Evolutionary conservation across 2,113 vertebrate genomes (phyloP), one percentile per base, ranked within the genome.

Genomic region (Phasianus colchicus): DNA sequence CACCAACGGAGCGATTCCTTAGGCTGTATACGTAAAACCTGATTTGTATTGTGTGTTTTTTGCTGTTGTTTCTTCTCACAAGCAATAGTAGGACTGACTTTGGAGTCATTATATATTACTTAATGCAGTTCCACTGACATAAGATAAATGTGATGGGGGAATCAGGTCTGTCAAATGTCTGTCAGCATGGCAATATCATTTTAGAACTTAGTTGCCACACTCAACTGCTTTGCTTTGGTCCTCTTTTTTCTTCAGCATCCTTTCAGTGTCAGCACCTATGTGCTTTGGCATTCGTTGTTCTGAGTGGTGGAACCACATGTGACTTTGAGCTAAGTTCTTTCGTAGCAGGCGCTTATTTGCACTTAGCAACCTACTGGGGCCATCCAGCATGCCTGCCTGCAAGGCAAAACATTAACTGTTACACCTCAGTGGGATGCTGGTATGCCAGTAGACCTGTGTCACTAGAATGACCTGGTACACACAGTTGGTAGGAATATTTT

Each of bases 101-200:
- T 55, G 52, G 52, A 86, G 36, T 48, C n/a, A 2, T 29, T 32
- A 42, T 38, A 9, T 67, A 81, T 74, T 50, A 80, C 50, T 83
- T 89, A 86, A 74, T 61, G 15, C 32, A 15, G 25, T 74, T 73
- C 50, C 8, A 43, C 52, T 89, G 74, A 60, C 63, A 57, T 36
- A 30, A 95, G 88, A 52, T 75, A 74, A 75, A 52, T 69, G 52
- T 88, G 85, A 89, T 52, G 75, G 61, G 45, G n/a, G n/a, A 50
- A 71, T 86, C 61, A 47, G 36, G 54, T 78, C 57, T 24, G 10
- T 55, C 15, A 3, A 86, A 78, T 30, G 40, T 69, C 83, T 86
- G 57, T 78, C 88, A 72, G 18, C 34, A 43, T 72, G 83, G 81
- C 63, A 61, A 7, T 45, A 73, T 95, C 63, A 73, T 65, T 94